Percentiles rank a stretch among this genome's conserved stretches.
These are phyloP conservation scores for Cryptomyrus ogoouensis DNA, from an alignment of 2,113 vertebrate species.

Conservation along the genomic window DNA sequence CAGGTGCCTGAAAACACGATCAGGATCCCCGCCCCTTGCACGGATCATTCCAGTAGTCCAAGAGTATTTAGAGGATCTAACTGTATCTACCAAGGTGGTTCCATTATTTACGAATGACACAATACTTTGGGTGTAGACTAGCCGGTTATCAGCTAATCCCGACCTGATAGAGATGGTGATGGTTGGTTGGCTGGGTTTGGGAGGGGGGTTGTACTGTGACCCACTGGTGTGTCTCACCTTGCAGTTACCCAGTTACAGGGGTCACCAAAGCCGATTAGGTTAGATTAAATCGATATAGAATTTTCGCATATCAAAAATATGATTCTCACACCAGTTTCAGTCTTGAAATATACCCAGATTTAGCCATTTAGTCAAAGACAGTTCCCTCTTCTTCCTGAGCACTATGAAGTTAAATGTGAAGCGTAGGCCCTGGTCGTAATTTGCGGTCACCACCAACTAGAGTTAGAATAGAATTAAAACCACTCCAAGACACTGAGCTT, in stretches of 20 bases:
- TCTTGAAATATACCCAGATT: not conserved
- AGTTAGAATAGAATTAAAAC: not conserved
- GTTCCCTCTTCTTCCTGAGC: not conserved
- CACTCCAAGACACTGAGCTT: not conserved
- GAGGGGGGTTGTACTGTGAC: not conserved
- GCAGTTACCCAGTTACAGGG: not conserved
- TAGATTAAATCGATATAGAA: not conserved
- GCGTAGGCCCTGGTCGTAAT: not conserved
- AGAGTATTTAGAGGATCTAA: not conserved
- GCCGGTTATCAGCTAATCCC: not conserved
- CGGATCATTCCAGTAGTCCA: not conserved
- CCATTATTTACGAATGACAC: not conserved
- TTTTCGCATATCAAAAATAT: not conserved
- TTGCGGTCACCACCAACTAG: not conserved
- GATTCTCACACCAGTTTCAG: not conserved
- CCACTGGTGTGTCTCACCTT: not conserved
- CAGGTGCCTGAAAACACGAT: not conserved
- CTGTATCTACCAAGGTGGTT: not conserved
- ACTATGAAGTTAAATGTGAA: not conserved
- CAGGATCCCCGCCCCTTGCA: not conserved
- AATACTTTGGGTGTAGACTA: not conserved
- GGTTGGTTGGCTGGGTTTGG: too few species aligned
- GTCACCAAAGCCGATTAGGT: not conserved
- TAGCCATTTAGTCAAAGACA: not conserved
- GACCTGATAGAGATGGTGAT: not conserved